These are phyloP conservation scores for Dreissena rostriformis DNA, from an alignment of 1,140 invertebrate genomes.

Conservation along the genomic window DNA sequence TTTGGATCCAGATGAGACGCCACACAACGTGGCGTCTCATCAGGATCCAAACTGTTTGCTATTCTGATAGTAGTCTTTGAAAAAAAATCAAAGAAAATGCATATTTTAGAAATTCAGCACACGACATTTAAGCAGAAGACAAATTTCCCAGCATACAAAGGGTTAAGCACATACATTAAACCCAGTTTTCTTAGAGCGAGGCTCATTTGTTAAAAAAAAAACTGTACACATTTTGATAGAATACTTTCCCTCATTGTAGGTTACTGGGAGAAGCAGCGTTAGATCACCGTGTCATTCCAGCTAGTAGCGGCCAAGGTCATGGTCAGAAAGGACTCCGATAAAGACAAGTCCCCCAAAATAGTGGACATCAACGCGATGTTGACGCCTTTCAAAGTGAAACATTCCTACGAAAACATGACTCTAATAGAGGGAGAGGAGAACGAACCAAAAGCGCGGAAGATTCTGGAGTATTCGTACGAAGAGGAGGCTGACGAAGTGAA, in stretches of 20 bases:
- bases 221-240: not conserved
- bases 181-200: no score
- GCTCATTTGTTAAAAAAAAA: no score
- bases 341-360: constrained; percentile 39
- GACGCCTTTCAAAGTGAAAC: constrained; percentile 53
- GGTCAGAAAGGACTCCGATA: constrained; percentile 50
- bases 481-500: constrained; percentile 28
- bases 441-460: constrained; percentile 35
- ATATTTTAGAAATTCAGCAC: no score
- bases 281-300: constrained; percentile 49
- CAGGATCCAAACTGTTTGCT: no score
- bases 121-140: no score
- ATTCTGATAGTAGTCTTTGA: no score
- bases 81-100: no score
- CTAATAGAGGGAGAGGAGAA: constrained; percentile 33
- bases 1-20: no score
- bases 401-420: constrained; percentile 57
- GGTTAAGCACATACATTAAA: no score
- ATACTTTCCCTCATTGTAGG: constrained; percentile 59
- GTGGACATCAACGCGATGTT: constrained; percentile 51
- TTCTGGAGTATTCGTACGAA: constrained; percentile 53
- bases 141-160: no score
- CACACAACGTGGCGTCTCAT: no score
- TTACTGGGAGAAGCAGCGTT: constrained; percentile 73
- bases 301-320: constrained; percentile 48